Base-by-base conservation (phyloP, 2,113 vertebrate species). In the Sterna hirundo region DNA sequence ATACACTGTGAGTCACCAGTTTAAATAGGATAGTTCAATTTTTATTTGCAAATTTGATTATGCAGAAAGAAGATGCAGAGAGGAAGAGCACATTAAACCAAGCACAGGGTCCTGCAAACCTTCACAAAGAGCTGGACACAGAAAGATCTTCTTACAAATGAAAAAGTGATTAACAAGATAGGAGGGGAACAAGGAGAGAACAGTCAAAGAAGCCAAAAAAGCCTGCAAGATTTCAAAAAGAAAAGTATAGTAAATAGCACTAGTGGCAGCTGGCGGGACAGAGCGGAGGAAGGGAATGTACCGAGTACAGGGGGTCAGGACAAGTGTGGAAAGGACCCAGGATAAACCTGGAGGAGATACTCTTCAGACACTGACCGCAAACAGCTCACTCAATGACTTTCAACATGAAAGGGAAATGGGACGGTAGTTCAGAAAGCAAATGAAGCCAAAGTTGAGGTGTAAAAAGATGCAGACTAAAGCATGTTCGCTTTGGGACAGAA, bases 281-380 rank as follows among this genome's bases (percentile, higher is more conserved):
- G 68, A 94, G 51, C 88, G 76, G 3, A 96, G 46, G 96, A 96
- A 95, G 64, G 38, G 79, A 96, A 95, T 34, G 79, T 93, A 88
- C 83, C 0, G 25, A 90, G 88, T 36, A 95, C 85, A 86, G 80
- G 71, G 15, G 93, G 88, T 96, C 96, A 94, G 66, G 54, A 79
- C 34, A 85, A 96, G 90, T 11, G 36, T 61, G 66, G 78, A 93
- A 60, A 72, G 58, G 74, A 89, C 77, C 69, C 14, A 52, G 81
- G 75, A 83, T 70, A 88, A 93, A 95, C 74, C 49, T 90, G 15
- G 1, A 91, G 40, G 66, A 95, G 84, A 72, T 26, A 25, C 7
- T 85, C 90, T 64, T 90, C 78, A 76, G 57, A 57, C 58, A 83
- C 49, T 5, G 29, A 83, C 58, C 36, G 27, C 58, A 38, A 93